Percentiles rank a stretch among this genome's conserved stretches.
Conservation (phyloP, 2,797 vertebrate species). For the Cynodonichthys magdalenae region DNA sequence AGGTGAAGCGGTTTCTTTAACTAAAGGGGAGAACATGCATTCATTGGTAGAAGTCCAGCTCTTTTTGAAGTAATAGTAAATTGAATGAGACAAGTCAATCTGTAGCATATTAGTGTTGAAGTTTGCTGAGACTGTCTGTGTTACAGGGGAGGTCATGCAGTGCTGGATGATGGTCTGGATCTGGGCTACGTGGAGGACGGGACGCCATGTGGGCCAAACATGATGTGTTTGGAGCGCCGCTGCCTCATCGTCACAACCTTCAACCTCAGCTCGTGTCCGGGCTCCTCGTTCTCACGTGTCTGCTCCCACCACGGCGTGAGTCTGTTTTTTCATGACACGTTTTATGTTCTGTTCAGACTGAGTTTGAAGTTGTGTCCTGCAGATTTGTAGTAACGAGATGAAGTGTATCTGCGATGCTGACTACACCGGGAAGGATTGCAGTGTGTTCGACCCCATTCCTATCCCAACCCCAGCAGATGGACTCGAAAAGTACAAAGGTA, state of each 20-base stretch:
- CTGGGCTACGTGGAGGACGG: slow-evolving; percentile 96
- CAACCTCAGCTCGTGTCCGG: slow-evolving; percentile 93
- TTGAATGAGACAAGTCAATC: too few species aligned
- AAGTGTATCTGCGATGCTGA: slow-evolving; percentile 94
- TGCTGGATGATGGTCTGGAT: slow-evolving; percentile 91
- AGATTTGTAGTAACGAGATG: slow-evolving; percentile 96
- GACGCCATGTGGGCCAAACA: slow-evolving; percentile 94
- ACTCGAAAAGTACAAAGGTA: slow-evolving; percentile 88
- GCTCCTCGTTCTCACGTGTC: slow-evolving; percentile 83
- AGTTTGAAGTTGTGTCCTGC: neutral
- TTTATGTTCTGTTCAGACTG: neutral
- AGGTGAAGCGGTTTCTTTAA: slow-evolving; percentile 76
- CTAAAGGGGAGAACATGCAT: neutral
- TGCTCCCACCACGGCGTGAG: slow-evolving; percentile 95
- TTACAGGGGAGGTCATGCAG: slow-evolving; percentile 89
- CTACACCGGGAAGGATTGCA: slow-evolving; percentile 97
- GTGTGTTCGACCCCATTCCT: slow-evolving; percentile 92
- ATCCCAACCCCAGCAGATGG: slow-evolving; percentile 85
- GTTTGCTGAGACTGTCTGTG: neutral
- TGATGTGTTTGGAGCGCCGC: slow-evolving; percentile 94
- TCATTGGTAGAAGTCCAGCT: too few species aligned
- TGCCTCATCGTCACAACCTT: slow-evolving; percentile 91
- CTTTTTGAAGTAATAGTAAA: too few species aligned
- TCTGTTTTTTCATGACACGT: neutral
- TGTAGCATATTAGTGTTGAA: neutral